Conservation (phyloP, 2,888 invertebrate species). For the Epinotia brunnichana region DNA sequence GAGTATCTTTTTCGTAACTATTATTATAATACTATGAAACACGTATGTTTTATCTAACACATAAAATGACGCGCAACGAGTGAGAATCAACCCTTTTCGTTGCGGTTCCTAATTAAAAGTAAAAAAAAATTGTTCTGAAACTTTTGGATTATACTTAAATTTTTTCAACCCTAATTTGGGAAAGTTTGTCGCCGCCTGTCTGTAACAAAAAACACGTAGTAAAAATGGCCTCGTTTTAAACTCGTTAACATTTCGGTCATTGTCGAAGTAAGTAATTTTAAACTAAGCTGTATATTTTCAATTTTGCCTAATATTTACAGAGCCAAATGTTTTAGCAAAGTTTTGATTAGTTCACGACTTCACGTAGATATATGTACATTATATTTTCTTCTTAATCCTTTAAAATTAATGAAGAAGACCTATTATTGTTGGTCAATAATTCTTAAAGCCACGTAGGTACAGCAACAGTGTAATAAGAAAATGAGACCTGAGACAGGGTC, state of each 20-base stretch:
- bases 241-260: constrained; percentile 9
- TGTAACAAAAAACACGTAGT: background rate
- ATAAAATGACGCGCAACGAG: too few species aligned
- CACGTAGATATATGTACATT: background rate
- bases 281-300: background rate
- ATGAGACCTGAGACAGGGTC: background rate
- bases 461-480: background rate
- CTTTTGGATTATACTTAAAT: constrained; percentile 1
- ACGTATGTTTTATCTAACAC: too few species aligned
- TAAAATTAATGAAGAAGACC: background rate
- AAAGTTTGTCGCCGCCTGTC: constrained; percentile 10
- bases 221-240: constrained; percentile 27
- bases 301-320: background rate
- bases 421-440: background rate
- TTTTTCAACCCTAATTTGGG: constrained; percentile 1
- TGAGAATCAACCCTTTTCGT: background rate
- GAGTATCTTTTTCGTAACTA: too few species aligned
- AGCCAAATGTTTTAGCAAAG: too few species aligned
- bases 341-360: too few species aligned
- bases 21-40: too few species aligned
- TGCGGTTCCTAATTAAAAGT: background rate
- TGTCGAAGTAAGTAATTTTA: background rate
- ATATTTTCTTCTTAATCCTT: background rate
- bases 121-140: background rate
- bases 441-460: background rate